phyloP scores from a whole-genome alignment of 1,140 invertebrate genomes.

The Bombus waltoni region DNA sequence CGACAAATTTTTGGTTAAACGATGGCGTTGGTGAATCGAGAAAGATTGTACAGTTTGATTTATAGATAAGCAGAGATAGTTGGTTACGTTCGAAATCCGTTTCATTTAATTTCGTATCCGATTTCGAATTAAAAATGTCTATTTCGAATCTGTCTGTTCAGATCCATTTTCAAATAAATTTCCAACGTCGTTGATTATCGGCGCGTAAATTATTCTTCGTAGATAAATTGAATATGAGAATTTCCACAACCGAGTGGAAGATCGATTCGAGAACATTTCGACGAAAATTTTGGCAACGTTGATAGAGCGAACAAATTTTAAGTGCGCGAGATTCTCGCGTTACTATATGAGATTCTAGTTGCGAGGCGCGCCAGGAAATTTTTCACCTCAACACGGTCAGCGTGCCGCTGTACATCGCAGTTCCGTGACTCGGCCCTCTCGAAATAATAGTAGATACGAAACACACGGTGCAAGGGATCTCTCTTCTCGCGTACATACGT shows the following conservation, averaged over 20 bases:
- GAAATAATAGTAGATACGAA: constrained; percentile 50
- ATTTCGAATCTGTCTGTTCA: not conserved
- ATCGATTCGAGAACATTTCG: not conserved
- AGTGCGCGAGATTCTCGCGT: not conserved
- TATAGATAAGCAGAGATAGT: not conserved
- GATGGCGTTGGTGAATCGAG: too few species aligned
- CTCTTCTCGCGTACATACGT: constrained; percentile 25
- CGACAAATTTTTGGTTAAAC: not conserved
- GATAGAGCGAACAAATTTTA: not conserved
- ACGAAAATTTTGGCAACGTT: not conserved
- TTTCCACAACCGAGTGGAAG: not conserved
- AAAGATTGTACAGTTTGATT: not conserved
- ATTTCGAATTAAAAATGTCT: not conserved
- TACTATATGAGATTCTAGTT: not conserved
- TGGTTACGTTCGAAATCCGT: not conserved
- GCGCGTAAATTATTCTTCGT: not conserved
- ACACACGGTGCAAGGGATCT: constrained; percentile 44
- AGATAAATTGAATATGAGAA: not conserved
- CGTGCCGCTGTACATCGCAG: not conserved
- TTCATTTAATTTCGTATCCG: not conserved
- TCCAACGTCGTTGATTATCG: not conserved
- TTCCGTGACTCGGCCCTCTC: not conserved
- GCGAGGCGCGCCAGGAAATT: not conserved
- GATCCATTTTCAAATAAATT: not conserved
- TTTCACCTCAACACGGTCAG: constrained; percentile 9